A percentile compares a stretch with the other conserved stretches of the same genome.
phyloP scores from a whole-genome alignment of 2,113 vertebrate genomes.

The Lepus americanus region DNA sequence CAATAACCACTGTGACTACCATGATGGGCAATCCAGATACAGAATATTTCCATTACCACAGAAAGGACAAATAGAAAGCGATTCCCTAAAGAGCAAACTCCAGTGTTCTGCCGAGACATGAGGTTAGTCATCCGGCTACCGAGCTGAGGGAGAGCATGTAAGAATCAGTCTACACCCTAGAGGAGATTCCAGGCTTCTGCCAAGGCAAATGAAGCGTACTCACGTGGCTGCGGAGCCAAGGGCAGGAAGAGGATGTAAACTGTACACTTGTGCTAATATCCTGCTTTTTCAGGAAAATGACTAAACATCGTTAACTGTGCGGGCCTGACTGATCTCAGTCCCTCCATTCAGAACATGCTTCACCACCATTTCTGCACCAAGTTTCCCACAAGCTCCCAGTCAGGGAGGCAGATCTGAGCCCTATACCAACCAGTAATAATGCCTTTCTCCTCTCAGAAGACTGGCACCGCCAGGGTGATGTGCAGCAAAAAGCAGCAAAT shows the following conservation, averaged over 20 bases:
- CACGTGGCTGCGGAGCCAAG: neutral
- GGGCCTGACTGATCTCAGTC: no score
- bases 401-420: no score
- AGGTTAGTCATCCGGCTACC: neutral
- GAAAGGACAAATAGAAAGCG: neutral
- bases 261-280: neutral
- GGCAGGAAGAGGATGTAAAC: neutral
- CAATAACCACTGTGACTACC: neutral
- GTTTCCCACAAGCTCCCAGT: no score
- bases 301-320: no score
- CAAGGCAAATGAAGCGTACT: neutral
- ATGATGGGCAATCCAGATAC: neutral
- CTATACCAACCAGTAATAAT: no score
- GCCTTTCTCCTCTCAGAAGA: no score
- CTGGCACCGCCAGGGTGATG: no score
- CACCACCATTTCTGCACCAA: no score
- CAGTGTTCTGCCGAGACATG: neutral
- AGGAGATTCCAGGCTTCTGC: neutral
- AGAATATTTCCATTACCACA: conserved; percentile 43
- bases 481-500: no score
- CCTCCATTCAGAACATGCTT: no score
- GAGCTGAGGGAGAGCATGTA: neutral
- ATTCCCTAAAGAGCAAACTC: conserved; percentile 16
- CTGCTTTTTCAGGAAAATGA: no score
- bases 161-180: neutral